phyloP scores from a whole-genome alignment of 2,888 invertebrate genomes.

The Drosophila paramelanica region DNA sequence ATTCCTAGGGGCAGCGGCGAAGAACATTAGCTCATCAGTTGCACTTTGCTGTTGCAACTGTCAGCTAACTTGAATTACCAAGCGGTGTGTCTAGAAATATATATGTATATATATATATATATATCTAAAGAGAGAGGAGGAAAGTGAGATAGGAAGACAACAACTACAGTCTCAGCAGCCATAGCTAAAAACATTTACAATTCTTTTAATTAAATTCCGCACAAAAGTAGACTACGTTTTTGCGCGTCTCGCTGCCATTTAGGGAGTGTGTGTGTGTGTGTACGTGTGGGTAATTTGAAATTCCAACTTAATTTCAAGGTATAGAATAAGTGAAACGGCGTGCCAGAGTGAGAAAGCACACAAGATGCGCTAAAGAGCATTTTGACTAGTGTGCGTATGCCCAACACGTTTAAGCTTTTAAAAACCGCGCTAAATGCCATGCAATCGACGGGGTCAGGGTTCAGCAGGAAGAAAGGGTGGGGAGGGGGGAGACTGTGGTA shows the following conservation, averaged over 20 bases:
- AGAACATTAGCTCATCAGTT: conserved; percentile 40
- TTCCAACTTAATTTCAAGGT: conserved; percentile 74
- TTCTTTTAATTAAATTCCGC: conserved; percentile 80
- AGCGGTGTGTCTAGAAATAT: conserved; percentile 3
- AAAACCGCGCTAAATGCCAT: conserved; percentile 54
- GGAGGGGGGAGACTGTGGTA: not conserved
- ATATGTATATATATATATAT: no score
- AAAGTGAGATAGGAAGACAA: not conserved
- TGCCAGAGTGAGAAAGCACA: not conserved
- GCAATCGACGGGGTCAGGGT: conserved; percentile 7
- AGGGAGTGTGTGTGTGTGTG: conserved; percentile 8
- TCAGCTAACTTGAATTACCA: conserved; percentile 57
- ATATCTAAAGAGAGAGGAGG: no score
- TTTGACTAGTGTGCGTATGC: conserved; percentile 35
- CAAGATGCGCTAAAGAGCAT: conserved; percentile 12
- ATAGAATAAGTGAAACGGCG: conserved; percentile 5
- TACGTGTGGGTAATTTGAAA: conserved; percentile 68
- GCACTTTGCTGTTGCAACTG: conserved; percentile 36
- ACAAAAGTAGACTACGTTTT: conserved; percentile 56
- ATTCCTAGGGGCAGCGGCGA: conserved; percentile 8
- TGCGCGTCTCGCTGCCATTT: conserved; percentile 23
- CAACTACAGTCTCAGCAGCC: conserved; percentile 1
- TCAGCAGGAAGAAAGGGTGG: not conserved
- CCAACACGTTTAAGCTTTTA: conserved; percentile 80
- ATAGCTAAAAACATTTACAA: conserved; percentile 66